phyloP scores from a whole-genome alignment of 2,888 invertebrate genomes.

The Shargacucullia verbasci region DNA sequence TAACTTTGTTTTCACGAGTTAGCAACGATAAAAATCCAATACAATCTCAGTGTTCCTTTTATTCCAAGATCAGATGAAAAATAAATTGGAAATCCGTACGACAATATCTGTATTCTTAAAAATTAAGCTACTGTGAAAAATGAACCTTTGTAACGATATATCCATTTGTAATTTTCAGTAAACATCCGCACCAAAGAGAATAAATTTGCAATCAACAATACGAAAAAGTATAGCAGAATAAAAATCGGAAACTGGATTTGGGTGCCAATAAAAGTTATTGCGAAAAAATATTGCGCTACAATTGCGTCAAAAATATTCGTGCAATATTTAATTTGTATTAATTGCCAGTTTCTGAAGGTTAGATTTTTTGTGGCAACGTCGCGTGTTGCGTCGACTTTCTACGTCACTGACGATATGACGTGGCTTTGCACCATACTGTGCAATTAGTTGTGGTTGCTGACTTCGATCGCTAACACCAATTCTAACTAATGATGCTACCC shows the following conservation, averaged over 20 bases:
- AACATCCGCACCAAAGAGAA: constrained; percentile 2
- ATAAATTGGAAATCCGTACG: constrained; percentile 9
- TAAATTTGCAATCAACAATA: constrained; percentile 9
- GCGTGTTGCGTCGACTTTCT: neutral
- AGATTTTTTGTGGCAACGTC: neutral
- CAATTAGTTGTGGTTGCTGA: constrained; percentile 24
- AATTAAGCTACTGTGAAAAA: neutral
- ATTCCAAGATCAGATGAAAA: constrained; percentile 1
- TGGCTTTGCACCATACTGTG: constrained; percentile 5
- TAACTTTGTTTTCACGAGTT: constrained; percentile 5
- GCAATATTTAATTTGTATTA: neutral
- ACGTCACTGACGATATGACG: neutral
- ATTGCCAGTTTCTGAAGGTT: neutral
- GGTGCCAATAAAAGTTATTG: neutral
- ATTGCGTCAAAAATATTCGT: no score
- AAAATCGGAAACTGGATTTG: constrained; percentile 2
- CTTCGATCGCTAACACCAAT: constrained; percentile 1
- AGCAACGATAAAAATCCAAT: constrained; percentile 15
- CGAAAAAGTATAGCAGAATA: constrained; percentile 8
- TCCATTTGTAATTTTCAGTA: neutral
- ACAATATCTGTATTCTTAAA: neutral
- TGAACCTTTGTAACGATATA: constrained; percentile 3
- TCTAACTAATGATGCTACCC: neutral
- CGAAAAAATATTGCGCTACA: neutral
- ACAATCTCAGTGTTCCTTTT: constrained; percentile 1